phyloP scores from a whole-genome alignment of 2,888 invertebrate genomes.

The Eilema griseolum region DNA sequence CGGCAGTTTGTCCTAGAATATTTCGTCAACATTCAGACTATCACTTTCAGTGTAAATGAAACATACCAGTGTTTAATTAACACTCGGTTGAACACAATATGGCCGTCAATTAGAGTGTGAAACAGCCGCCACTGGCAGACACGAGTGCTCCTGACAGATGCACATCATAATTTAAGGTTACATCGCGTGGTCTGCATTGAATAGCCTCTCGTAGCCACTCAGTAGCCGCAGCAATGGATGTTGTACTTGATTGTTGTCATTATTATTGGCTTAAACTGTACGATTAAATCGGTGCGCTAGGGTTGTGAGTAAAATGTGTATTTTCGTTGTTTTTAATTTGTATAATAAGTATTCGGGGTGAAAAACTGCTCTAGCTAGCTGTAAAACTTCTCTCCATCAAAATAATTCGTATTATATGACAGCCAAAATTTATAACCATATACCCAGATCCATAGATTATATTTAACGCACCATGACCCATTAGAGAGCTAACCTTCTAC shows the following conservation, averaged over 20 bases:
- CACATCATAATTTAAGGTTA: conserved; percentile 54
- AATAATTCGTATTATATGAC: too few relatives aligned
- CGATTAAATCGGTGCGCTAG: not conserved
- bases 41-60: not conserved
- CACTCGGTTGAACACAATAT: conserved; percentile 3
- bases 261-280: conserved; percentile 46
- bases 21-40: not conserved
- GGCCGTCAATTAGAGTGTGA: conserved; percentile 28
- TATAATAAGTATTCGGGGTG: too few relatives aligned
- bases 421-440: too few relatives aligned
- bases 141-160: conserved; percentile 48
- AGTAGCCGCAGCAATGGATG: conserved; percentile 43
- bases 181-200: conserved; percentile 49
- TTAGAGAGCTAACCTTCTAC: too few relatives aligned
- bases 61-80: conserved; percentile 6
- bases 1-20: not conserved
- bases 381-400: too few relatives aligned
- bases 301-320: not conserved
- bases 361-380: too few relatives aligned
- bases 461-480: too few relatives aligned
- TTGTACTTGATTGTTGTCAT: conserved; percentile 42
- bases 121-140: conserved; percentile 39
- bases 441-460: too few relatives aligned
- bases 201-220: conserved; percentile 60
- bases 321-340: not conserved